Evolutionary conservation across 2,113 vertebrate genomes (phyloP).

Genomic region (Coreoperca whiteheadi): DNA sequence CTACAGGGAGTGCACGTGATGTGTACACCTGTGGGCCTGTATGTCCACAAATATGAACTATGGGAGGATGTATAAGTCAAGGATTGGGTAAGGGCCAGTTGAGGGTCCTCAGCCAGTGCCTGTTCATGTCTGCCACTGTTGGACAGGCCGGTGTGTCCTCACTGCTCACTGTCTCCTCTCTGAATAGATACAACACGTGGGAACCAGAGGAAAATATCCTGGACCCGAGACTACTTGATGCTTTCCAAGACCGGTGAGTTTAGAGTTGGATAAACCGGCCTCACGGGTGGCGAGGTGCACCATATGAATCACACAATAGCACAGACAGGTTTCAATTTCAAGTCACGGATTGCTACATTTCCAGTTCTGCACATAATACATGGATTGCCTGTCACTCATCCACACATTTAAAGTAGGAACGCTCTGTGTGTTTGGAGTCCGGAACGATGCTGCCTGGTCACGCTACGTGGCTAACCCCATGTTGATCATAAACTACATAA

Average conservation of each 20-base stretch:
- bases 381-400: not conserved
- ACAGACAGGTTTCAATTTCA: constrained; percentile 10
- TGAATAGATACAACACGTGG: constrained; percentile 84
- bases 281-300: not conserved
- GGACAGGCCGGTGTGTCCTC: constrained; percentile 8
- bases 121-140: not conserved
- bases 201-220: constrained; percentile 85
- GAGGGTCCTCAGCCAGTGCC: not conserved
- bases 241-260: constrained; percentile 82
- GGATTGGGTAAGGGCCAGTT: not conserved
- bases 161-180: constrained; percentile 24
- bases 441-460: not conserved
- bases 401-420: not conserved
- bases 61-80: not conserved
- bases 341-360: not conserved
- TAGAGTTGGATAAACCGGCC: not conserved
- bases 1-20: constrained; percentile 37
- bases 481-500: not conserved
- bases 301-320: not conserved
- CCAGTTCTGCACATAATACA: not conserved
- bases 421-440: not conserved
- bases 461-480: not conserved
- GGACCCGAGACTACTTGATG: constrained; percentile 83
- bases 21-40: constrained; percentile 53
- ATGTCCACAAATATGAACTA: not conserved